Conservation (phyloP, 1,140 invertebrate species). For the Drosophila rufa region DNA sequence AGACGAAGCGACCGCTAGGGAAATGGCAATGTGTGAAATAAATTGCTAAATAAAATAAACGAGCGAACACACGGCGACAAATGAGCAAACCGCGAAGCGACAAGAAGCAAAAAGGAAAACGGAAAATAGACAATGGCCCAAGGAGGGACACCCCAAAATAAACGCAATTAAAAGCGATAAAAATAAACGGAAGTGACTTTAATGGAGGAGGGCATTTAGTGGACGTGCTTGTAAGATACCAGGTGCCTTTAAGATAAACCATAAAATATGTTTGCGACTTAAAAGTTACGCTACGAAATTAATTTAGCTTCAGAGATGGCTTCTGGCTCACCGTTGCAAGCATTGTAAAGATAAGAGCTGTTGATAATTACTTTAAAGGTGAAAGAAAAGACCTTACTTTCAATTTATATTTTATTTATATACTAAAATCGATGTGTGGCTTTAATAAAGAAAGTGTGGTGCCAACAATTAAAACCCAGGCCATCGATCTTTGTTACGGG, state of each 20-base stretch:
- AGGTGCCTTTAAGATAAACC: slow-evolving; percentile 14
- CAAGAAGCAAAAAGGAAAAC: slow-evolving; percentile 8
- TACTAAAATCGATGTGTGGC: not conserved
- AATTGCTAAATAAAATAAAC: slow-evolving; percentile 84
- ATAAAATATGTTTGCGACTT: slow-evolving; percentile 9
- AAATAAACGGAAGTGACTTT: slow-evolving; percentile 74
- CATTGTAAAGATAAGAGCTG: not conserved
- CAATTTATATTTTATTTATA: not conserved
- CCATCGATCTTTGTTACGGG: slow-evolving; percentile 29
- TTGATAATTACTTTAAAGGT: not conserved
- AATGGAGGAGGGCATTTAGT: slow-evolving; percentile 66
- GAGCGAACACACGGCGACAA: slow-evolving; percentile 74
- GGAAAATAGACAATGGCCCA: slow-evolving; percentile 38
- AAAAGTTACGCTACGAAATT: not conserved
- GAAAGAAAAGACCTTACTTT: not conserved
- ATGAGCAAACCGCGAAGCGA: slow-evolving; percentile 54
- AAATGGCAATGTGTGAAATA: slow-evolving; percentile 78
- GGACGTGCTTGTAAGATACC: slow-evolving; percentile 31
- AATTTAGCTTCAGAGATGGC: not conserved
- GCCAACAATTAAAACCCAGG: not conserved
- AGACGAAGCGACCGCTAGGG: slow-evolving; percentile 61
- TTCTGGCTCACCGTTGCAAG: not conserved
- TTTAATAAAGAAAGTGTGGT: slow-evolving; percentile 10
- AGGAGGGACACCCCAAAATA: slow-evolving; percentile 48
- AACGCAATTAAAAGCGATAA: slow-evolving; percentile 82